Evolutionary conservation across 2,888 invertebrate genomes (phyloP), one percentile per base, ranked within the genome.

Genomic region (Oxyteleia sp.): DNA sequence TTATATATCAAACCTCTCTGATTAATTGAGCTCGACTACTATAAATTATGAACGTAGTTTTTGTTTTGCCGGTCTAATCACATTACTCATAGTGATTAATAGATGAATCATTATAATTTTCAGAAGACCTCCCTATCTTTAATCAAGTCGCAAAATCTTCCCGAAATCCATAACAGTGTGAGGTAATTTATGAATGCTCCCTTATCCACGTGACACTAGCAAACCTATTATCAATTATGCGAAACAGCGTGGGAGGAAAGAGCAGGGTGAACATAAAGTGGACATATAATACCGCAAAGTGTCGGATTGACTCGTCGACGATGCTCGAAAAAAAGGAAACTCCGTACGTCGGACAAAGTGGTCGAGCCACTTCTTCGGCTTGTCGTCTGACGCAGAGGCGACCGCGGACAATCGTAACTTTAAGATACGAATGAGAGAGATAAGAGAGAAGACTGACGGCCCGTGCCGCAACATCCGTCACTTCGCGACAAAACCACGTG

Each of bases 331-430:
- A 72, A 57, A 82, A 84, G 82, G 82, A 87, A 87, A 57, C 71
- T 81, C 72, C 71, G 82, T 85, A 84, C 88, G 88, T 87, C 84
- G 89, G 91, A 91, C 91, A 91, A 92, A 92, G 92, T 92, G 92
- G 92, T 92, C 91, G 88, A 76, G 88, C 92, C 89, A 90, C 92
- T 93, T 91, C 88, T 90, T 90, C 87, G 76, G 57, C 83, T 68
- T 69, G 64, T 87, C 85, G 64, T 84, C 66, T 26, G 49, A 66
- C 45, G 64, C 74, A 53, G 76, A 53, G 71, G 64, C 74, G 66
- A 49, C 18, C 49, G 72, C 47, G 63, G 55, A 63, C 72, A 78
- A 72, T 78, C 75, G 55, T 43, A 53, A 66, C 57, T 47, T 43
- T 41, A 75, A 80, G 63, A 80, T 23, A 74, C 51, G 57, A 84